Base-by-base conservation (phyloP, 2,113 vertebrate genomes). In the Suncus etruscus region DNA sequence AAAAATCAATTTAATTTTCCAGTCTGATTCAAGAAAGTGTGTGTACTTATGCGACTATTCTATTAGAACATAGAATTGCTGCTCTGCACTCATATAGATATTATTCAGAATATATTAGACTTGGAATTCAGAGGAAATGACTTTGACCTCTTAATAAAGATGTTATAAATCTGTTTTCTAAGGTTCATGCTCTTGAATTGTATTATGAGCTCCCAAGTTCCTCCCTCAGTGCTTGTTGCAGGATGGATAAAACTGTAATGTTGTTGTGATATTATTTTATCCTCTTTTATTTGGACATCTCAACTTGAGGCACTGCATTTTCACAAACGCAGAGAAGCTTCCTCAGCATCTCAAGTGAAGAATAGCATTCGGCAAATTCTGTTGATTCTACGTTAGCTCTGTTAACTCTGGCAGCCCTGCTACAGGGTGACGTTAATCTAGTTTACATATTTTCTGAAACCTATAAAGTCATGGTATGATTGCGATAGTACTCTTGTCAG, bases 101-200 rank as follows among this genome's bases (percentile, higher is more conserved):
- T n/a, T 78, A 29, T 86, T 93, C 61, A 83, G 83, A 79, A 90
- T 63, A 54, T 45, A 68, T 31, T 54, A 45, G 20, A 76, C 14
- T 72, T 54, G 58, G 39, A 89, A 91, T 78, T 81, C 72, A 78
- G n/a, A 29, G 50, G 69, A 65, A 65, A 70, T 48, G 22, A 18
- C 2, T 73, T 61, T 58, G 24, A 58, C 12, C n/a, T 86, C 6
- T 88, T 54, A 63, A 16, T 65, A 72, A 74, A 77, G 48, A n/a
- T n/a, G 18, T 58, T 86, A 91, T 18, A 85, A 70, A 66, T 90
- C 27, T 10, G 3, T 31, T 20, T 4, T 83, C 8, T 86, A 32
- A 39, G 68, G n/a, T 77, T 79, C 39, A 72, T 31, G 27, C 11
- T 83, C 77, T 89, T 89, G 48, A 87, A 73, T 93, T 87, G 83